These are phyloP conservation scores for Slavum lentiscoides DNA, from an alignment of 2,888 invertebrate genomes.

Conservation along the genomic window DNA sequence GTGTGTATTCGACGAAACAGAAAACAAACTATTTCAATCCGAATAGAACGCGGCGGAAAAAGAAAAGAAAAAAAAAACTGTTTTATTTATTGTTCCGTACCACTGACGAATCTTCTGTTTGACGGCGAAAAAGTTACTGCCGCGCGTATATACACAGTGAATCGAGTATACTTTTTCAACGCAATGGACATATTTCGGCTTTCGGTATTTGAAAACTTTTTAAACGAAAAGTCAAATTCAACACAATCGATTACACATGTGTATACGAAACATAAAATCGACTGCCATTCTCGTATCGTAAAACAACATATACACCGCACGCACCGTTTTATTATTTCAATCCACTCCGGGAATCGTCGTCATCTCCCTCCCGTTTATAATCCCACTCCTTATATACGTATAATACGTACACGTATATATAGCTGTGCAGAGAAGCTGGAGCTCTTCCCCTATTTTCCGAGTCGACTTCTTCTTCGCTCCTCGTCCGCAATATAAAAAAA, in stretches of 20 bases:
- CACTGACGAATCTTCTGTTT: conserved; percentile 42
- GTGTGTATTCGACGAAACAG: conserved; percentile 2
- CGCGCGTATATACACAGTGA: not conserved
- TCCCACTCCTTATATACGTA: too few relatives aligned
- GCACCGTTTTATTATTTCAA: conserved; percentile 40
- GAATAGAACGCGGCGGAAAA: not conserved
- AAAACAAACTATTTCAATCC: conserved; percentile 50
- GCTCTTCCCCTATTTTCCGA: too few relatives aligned
- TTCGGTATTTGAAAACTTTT: conserved; percentile 46
- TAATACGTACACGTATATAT: too few relatives aligned
- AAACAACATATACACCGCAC: conserved; percentile 8
- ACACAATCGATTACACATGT: conserved; percentile 46
- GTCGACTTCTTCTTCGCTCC: too few relatives aligned
- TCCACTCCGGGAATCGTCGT: conserved; percentile 24
- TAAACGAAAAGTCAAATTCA: conserved; percentile 50
- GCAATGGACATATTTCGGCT: conserved; percentile 44
- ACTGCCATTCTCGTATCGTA: conserved; percentile 32
- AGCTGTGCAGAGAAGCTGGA: too few relatives aligned
- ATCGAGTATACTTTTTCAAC: conserved; percentile 31
- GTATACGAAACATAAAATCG: conserved; percentile 21
- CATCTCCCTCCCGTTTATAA: not conserved
- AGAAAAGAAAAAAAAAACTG: conserved; percentile 25
- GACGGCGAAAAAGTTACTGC: conserved; percentile 31
- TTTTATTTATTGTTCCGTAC: conserved; percentile 48
- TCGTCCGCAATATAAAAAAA: too few relatives aligned